Evolutionary conservation across 1,140 invertebrate genomes (phyloP), one percentile per base, ranked within the genome.

Genomic region (Drosophila serrata): DNA sequence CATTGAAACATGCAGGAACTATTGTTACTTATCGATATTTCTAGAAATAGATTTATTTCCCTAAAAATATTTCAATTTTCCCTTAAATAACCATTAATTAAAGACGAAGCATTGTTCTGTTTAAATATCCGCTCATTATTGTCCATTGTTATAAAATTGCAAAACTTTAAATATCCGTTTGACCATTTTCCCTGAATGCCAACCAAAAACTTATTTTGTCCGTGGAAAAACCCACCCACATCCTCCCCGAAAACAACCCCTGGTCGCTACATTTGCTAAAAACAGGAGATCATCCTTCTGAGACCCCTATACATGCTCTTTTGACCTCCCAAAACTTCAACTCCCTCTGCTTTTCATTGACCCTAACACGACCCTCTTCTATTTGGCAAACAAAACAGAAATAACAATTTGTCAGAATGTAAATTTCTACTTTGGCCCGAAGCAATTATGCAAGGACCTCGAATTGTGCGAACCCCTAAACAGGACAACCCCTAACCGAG

Each of bases 401-500:
- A 88, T 60, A 90, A 73, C 75, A 90, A 90, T 90, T 90, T 90
- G 85, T 90, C 85, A 90, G 69, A 88, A 90, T 90, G 85, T 90
- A 90, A 90, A 90, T 90, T 90, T 81, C 62, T 33, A 58, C 59
- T 49, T 59, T 76, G 73, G 79, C 45, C 29, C 39, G 51, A 17
- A 56, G 67, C 74, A 84, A 90, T 84, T 84, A 81, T 75, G 33
- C 56, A 78, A 84, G 73, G 49, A 58, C 77, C 57, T 64, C 60
- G 35, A 56, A 42, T 56, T 12, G 8, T 12, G 8, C 79, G 22
- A 35, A 56, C 67, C 48, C 68, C 59, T 19, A 45, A 49, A 37
- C 64, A 63, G 31, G 58, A 49, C 73, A 72, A 68, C 60, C 43
- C 82, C 65, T 81, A 90, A 90, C 81, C 65, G 84, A 81, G 53